Evolutionary conservation across 2,113 vertebrate species (phyloP).

Genomic region (Bubo scandiacus): DNA sequence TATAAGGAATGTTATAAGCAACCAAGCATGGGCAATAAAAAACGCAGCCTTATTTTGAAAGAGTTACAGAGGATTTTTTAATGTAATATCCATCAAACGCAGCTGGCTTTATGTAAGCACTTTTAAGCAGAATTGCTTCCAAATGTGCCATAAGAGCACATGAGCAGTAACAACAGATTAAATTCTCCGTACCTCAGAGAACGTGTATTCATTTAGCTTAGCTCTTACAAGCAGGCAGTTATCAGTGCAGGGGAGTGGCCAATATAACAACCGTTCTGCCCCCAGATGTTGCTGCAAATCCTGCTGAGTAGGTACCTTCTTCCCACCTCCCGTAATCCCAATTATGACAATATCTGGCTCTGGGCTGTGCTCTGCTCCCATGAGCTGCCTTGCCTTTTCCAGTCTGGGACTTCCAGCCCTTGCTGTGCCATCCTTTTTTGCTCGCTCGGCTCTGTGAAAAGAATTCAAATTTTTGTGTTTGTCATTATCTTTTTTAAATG

Average conservation of each 20-base stretch:
- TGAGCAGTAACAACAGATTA: constrained; percentile 15
- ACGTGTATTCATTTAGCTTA: not conserved
- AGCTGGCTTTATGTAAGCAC: not conserved
- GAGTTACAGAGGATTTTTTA: not conserved
- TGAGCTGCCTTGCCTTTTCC: not conserved
- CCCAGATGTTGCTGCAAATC: not conserved
- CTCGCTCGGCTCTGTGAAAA: not conserved
- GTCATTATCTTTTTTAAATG: not conserved
- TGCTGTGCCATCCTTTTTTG: not conserved
- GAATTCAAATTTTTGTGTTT: not conserved
- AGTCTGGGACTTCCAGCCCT: not conserved
- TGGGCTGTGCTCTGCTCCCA: not conserved
- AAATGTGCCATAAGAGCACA: not conserved
- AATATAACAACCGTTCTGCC: not conserved
- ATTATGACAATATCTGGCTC: not conserved
- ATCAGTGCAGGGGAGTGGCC: not conserved
- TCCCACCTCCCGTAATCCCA: not conserved
- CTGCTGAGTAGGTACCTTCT: not conserved
- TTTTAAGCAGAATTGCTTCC: constrained; percentile 14
- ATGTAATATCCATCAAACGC: not conserved
- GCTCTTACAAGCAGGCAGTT: not conserved
- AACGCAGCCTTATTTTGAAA: not conserved
- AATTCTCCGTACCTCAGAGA: not conserved
- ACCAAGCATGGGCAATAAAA: not conserved
- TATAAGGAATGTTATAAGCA: not conserved